Evolutionary conservation across 2,888 invertebrate species (phyloP), one percentile per base, ranked within the genome.

Genomic region (Exephanes ischioxanthus): DNA sequence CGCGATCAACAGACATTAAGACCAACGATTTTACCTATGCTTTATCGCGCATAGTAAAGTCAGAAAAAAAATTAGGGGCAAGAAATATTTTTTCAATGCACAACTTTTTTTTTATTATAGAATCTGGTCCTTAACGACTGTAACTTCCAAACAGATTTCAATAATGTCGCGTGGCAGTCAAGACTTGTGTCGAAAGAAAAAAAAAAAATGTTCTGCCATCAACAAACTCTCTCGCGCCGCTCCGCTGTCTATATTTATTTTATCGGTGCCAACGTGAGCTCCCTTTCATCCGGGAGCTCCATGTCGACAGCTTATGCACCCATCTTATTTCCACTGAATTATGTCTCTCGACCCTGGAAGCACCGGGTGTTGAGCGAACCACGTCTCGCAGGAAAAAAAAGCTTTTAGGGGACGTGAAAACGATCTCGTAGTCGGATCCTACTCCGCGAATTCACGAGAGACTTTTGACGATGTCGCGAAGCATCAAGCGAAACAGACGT

Each of bases 401-500:
- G 81, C 84, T 84, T 84, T 82, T 75, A 81, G 75, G 81, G 48
- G 76, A 81, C 75, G 71, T 53, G 70, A 81, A 81, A 66, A 81
- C 71, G 81, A 86, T 81, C 81, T 48, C 58, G 19, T n/a, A 68
- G 63, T 68, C 66, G 73, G 78, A 83, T 88, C 84, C 83, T 87
- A 88, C 86, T 83, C 83, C 80, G 80, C 85, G 83, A 88, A 89
- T 85, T 84, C 83, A 88, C 81, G 41, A 53, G 33, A 72, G 33
- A 41, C 77, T 51, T 80, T 70, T 75, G 41, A 63, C 76, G 58
- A 41, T 73, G 73, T 55, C 55, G 58, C 51, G 16, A 63, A 45
- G 53, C 33, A 68, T 26, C n/a, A 30, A 91, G 89, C 87, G 87
- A 89, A 90, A 89, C 86, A 88, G 87, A 90, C 88, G 88, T 73